phyloP scores from a whole-genome alignment of 2,888 invertebrate genomes.

The Cybosia mesomella region DNA sequence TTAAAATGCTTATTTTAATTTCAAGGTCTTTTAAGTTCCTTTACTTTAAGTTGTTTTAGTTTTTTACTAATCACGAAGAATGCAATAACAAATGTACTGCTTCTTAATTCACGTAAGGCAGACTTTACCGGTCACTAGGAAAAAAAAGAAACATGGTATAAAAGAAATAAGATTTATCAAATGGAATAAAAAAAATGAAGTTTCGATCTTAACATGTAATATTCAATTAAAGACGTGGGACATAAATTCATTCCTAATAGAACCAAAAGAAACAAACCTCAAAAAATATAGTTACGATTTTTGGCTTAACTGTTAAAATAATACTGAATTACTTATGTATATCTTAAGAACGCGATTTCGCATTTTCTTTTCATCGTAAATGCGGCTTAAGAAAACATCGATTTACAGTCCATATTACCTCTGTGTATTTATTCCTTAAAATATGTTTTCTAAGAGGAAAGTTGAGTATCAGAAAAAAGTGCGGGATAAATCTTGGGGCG shows the following conservation, averaged over 20 bases:
- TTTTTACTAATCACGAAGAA: too few species aligned
- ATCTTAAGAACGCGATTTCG: constrained; percentile 18
- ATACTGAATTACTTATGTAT: constrained; percentile 27
- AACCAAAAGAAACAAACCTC: constrained; percentile 1
- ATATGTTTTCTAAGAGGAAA: constrained; percentile 44
- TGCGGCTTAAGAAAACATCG: constrained; percentile 35
- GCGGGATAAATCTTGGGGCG: constrained; percentile 28
- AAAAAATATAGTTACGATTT: constrained; percentile 16
- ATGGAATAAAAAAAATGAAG: neutral
- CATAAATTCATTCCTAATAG: neutral
- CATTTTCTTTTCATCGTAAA: constrained; percentile 32
- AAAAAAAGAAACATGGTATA: neutral
- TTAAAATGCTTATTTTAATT: too few species aligned
- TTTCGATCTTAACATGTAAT: neutral
- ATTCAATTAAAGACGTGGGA: neutral
- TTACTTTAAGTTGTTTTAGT: too few species aligned
- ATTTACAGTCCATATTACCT: constrained; percentile 31
- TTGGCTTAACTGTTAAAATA: constrained; percentile 22
- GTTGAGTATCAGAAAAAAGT: constrained; percentile 41
- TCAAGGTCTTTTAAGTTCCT: too few species aligned
- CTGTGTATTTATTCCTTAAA: constrained; percentile 33
- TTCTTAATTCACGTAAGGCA: too few species aligned
- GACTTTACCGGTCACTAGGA: neutral
- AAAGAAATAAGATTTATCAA: too few species aligned
- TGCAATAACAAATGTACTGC: too few species aligned